Evolutionary conservation across 1,140 invertebrate species (phyloP).

Genomic region (Andricus grossulariae): DNA sequence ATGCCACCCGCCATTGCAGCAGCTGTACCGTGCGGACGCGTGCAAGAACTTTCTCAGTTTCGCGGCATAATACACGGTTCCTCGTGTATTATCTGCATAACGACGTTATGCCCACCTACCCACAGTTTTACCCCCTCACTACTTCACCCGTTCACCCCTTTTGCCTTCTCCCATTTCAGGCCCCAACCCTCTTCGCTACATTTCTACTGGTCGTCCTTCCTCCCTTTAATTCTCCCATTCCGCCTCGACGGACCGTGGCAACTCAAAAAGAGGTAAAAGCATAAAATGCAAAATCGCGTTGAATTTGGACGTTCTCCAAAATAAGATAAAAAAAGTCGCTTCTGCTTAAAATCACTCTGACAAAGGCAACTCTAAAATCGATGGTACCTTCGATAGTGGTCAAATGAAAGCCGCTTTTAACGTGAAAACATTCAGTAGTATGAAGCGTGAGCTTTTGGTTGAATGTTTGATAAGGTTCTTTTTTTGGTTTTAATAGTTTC

Average conservation of each 20-base stretch:
- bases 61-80: constrained; percentile 34
- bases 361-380: constrained; percentile 16
- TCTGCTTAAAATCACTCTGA: constrained; percentile 30
- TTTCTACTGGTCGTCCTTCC: constrained; percentile 20
- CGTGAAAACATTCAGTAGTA: background rate
- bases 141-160: constrained; percentile 28
- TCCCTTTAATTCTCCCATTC: background rate
- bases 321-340: constrained; percentile 16
- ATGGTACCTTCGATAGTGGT: constrained; percentile 9
- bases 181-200: background rate
- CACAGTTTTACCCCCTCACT: constrained; percentile 27
- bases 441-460: background rate
- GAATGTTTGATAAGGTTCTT: background rate
- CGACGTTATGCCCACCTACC: constrained; percentile 11
- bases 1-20: constrained; percentile 34
- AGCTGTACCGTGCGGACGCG: constrained; percentile 32
- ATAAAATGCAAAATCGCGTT: constrained; percentile 31
- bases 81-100: constrained; percentile 42
- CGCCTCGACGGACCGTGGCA: background rate
- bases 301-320: constrained; percentile 29
- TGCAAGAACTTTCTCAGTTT: constrained; percentile 43
- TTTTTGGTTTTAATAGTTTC: background rate
- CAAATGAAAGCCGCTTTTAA: constrained; percentile 7
- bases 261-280: constrained; percentile 25
- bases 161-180: background rate